These are phyloP conservation scores for Dicycla oo DNA, from an alignment of 2,888 invertebrate genomes.

Conservation along the genomic window DNA sequence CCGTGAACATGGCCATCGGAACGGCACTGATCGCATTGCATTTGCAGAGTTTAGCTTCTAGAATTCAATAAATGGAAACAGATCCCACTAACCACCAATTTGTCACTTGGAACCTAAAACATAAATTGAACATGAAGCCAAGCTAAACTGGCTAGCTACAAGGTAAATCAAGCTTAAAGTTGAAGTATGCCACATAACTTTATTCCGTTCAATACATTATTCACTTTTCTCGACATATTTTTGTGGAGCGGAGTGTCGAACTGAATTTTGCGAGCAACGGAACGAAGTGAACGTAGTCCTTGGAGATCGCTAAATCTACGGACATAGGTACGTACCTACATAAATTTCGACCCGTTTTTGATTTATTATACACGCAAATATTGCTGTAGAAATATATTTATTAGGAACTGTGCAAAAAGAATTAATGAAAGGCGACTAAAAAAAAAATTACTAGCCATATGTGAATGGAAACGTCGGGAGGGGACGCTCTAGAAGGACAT, in stretches of 20 bases:
- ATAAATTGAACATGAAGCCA: constrained; percentile 46
- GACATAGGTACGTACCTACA: constrained; percentile 31
- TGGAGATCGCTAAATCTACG: constrained; percentile 60
- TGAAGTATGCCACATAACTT: constrained; percentile 60
- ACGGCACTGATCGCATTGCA: constrained; percentile 2
- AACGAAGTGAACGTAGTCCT: constrained; percentile 50
- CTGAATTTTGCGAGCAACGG: constrained; percentile 59
- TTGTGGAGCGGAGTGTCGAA: constrained; percentile 52
- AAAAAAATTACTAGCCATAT: background rate
- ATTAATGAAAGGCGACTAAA: background rate
- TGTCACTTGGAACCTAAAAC: constrained; percentile 32
- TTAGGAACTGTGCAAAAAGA: background rate
- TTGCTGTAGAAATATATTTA: constrained; percentile 1
- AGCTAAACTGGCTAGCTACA: constrained; percentile 32
- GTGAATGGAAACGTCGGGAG: background rate
- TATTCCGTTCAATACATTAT: constrained; percentile 59
- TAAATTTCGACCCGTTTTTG: constrained; percentile 36
- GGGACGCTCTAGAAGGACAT: background rate
- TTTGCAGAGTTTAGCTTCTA: background rate
- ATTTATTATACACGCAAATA: constrained; percentile 39
- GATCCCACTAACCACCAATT: constrained; percentile 39
- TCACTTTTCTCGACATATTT: constrained; percentile 62
- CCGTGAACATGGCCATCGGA: background rate
- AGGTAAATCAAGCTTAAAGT: constrained; percentile 57
- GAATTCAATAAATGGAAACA: constrained; percentile 23